Base-by-base conservation (phyloP, 35 echinoderm and acorn worm species). In the Anneissia japonica region DNA sequence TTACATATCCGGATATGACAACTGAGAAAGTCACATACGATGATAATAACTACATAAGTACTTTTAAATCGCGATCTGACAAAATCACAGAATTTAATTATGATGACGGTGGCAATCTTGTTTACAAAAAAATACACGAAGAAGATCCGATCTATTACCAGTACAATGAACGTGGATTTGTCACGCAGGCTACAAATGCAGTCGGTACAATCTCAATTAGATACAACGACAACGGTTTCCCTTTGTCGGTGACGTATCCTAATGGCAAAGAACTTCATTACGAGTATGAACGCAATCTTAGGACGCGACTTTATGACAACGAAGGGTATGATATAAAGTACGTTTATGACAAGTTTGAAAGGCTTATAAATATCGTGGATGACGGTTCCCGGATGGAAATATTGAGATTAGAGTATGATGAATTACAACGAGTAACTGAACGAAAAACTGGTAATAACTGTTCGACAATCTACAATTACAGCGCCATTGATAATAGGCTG, bases 131-230 rank as follows among this genome's bases (percentile, higher is more conserved):
- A 4, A 46, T 76, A 35, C 77, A 40, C 0, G 84, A 86, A n/a
- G 77, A 81, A n/a, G 76, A 82, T 19, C 45, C 77, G 9, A 37
- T 51, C 3, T 91, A 78, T 72, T 86, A 79, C 30, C 76, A 86
- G 83, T 91, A 91, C 38, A 36, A 91, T 34, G 76, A 91, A 16
- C 73, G 84, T 39, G 89, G 89, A 35, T 91, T 91, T 46, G 89
- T 91, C 11, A 81, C 78, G 0, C 77, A 91, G 30, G 89, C 89
- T 30, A 86, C 89, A 23, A 91, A 91, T 46, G 37, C 33, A 39
- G 45, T 91, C 31, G 89, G 89, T 40, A 91, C 84, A 5, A 81
- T 91, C 0, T 46, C 29, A 14, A 86, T 91, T 30, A 82, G 36
- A 11, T 91, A 91, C 75, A 91, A 84, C 37, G 33, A n/a, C 0